Conservation (phyloP, 2,888 invertebrate species). For the Melanostoma scalare region DNA sequence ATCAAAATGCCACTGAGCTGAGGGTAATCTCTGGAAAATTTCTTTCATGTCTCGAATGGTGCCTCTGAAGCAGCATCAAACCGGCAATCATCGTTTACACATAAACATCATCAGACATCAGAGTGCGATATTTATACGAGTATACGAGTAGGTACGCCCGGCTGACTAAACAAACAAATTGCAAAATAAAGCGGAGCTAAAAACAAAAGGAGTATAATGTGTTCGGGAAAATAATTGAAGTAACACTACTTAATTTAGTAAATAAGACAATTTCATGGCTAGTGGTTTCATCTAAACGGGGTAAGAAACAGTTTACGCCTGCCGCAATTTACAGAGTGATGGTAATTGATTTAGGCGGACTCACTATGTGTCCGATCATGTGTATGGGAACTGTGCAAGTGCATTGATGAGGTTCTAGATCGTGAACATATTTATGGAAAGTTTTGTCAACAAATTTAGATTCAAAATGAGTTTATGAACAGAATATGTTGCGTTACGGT, state of each 20-base stretch:
- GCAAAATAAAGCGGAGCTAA: constrained; percentile 27
- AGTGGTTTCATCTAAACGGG: constrained; percentile 43
- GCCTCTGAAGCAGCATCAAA: constrained; percentile 8
- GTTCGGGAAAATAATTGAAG: constrained; percentile 57
- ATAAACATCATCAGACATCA: not conserved
- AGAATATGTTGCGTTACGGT: too few species aligned
- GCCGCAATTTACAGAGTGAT: constrained; percentile 36
- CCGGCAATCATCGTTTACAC: constrained; percentile 16
- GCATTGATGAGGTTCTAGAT: not conserved
- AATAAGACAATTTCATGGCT: constrained; percentile 58
- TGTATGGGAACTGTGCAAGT: constrained; percentile 1
- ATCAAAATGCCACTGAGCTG: constrained; percentile 58
- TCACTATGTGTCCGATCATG: constrained; percentile 22
- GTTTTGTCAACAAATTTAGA: too few species aligned
- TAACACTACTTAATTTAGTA: constrained; percentile 58
- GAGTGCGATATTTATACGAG: not conserved
- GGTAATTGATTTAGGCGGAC: constrained; percentile 54
- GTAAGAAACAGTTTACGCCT: constrained; percentile 29
- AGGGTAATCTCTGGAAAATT: constrained; percentile 58
- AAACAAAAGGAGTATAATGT: constrained; percentile 34
- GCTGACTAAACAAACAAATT: constrained; percentile 40
- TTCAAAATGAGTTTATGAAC: too few species aligned
- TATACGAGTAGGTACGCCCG: constrained; percentile 1
- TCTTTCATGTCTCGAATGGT: constrained; percentile 35
- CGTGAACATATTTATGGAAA: not conserved